A percentile compares a stretch with the other conserved stretches of the same genome.
phyloP scores from a whole-genome alignment of 2,888 invertebrate genomes.

The Abrostola triplasia region DNA sequence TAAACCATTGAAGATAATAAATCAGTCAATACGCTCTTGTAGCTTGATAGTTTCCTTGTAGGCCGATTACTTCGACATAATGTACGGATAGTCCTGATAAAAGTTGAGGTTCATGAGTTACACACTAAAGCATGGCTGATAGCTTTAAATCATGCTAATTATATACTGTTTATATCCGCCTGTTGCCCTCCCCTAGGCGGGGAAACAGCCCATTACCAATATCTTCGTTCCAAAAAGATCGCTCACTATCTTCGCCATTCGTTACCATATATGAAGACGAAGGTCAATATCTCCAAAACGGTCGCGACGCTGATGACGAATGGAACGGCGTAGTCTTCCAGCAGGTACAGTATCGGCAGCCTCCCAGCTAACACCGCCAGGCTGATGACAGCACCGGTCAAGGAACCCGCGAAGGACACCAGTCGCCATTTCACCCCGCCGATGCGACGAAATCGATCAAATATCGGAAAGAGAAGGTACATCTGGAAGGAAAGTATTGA shows the following conservation, averaged over 20 bases:
- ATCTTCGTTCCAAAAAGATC: no score
- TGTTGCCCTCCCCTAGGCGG: no score
- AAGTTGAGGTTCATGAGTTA: no score
- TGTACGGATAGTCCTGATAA: no score
- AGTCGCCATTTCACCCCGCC: constrained; percentile 74
- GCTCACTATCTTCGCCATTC: not conserved
- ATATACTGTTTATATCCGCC: no score
- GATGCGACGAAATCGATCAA: constrained; percentile 71
- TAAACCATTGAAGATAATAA: no score
- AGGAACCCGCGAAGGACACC: constrained; percentile 60
- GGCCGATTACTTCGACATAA: no score
- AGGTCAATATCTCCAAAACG: constrained; percentile 71
- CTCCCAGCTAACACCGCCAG: constrained; percentile 64
- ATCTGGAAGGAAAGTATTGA: constrained; percentile 64
- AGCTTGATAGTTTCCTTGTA: no score
- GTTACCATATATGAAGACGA: constrained; percentile 78
- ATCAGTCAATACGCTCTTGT: no score
- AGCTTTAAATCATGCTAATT: no score
- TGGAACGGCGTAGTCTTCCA: constrained; percentile 74
- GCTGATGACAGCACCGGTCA: constrained; percentile 62
- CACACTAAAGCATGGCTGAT: no score
- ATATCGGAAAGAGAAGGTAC: constrained; percentile 72
- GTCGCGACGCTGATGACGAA: constrained; percentile 68
- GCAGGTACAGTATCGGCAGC: constrained; percentile 59
- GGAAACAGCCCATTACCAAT: no score